Percentiles rank a stretch among this genome's conserved stretches.
phyloP scores from a whole-genome alignment of 2,888 invertebrate genomes.

The Cinara cedri region DNA sequence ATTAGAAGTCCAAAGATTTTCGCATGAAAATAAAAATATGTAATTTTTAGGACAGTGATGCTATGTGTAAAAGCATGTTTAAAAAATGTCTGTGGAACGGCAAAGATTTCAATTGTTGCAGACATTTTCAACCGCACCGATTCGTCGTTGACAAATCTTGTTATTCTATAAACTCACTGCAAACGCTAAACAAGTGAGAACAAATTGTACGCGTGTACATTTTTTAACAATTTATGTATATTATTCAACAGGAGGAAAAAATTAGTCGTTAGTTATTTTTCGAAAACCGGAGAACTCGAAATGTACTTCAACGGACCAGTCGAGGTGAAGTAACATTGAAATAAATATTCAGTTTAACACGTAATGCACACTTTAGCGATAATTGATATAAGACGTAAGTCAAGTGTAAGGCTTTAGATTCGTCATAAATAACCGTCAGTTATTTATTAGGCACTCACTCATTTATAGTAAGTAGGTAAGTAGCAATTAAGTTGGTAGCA shows the following conservation, averaged over 20 bases:
- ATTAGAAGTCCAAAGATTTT: not conserved
- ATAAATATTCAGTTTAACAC: not conserved
- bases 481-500: too few species aligned
- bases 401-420: too few species aligned
- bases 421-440: too few species aligned
- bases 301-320: slow-evolving; percentile 30
- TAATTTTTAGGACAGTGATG: not conserved
- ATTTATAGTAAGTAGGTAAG: too few species aligned
- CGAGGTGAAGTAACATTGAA: slow-evolving; percentile 4
- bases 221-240: not conserved
- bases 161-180: slow-evolving; percentile 42
- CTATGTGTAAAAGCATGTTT: slow-evolving; percentile 14
- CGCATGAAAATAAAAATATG: not conserved
- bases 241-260: slow-evolving; percentile 27
- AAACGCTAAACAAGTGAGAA: slow-evolving; percentile 34
- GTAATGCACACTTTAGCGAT: too few species aligned
- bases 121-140: slow-evolving; percentile 46
- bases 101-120: slow-evolving; percentile 38
- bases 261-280: slow-evolving; percentile 32
- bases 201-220: not conserved
- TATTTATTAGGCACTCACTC: too few species aligned
- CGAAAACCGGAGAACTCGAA: slow-evolving; percentile 13
- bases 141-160: slow-evolving; percentile 7
- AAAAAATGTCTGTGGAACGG: slow-evolving; percentile 44
- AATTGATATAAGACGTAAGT: too few species aligned